These are phyloP conservation scores for Acronicta alni DNA, from an alignment of 2,888 invertebrate species.

Conservation along the genomic window DNA sequence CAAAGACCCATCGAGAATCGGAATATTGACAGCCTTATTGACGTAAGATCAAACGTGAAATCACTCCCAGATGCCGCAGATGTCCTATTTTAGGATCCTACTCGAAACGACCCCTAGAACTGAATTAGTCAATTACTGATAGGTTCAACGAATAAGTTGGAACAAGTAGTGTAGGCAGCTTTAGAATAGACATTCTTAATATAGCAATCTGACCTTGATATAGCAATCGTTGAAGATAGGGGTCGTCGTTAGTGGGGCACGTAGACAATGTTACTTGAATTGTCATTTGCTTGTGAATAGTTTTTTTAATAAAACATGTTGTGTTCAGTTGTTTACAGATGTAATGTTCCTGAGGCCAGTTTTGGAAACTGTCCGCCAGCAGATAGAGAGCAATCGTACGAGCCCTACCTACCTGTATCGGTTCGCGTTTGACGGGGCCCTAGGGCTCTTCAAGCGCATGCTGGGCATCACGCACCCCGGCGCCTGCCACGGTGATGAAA, in stretches of 20 bases:
- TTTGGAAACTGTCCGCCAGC: slow-evolving; percentile 85
- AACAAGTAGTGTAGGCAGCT: too few species aligned
- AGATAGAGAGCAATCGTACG: slow-evolving; percentile 76
- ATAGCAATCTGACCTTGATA: too few species aligned
- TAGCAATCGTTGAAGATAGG: background rate
- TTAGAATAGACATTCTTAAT: background rate
- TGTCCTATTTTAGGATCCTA: background rate
- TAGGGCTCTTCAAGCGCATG: slow-evolving; percentile 91
- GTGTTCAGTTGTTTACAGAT: slow-evolving; percentile 89
- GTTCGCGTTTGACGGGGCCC: slow-evolving; percentile 90
- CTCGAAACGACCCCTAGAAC: background rate
- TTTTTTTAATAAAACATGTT: slow-evolving; percentile 2
- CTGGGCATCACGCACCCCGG: slow-evolving; percentile 90
- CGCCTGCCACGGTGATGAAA: slow-evolving; percentile 91
- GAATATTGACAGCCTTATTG: slow-evolving; percentile 89
- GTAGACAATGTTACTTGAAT: background rate
- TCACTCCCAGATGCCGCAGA: background rate
- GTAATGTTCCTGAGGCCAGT: slow-evolving; percentile 90
- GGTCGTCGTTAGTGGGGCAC: background rate
- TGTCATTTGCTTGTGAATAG: too few species aligned
- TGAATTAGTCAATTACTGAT: too few species aligned
- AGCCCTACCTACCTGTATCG: slow-evolving; percentile 90
- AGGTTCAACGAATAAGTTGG: too few species aligned
- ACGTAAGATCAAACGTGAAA: slow-evolving; percentile 70
- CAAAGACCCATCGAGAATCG: slow-evolving; percentile 86